Base-by-base conservation (phyloP, 2,888 invertebrate species). In the Acronicta alni region DNA sequence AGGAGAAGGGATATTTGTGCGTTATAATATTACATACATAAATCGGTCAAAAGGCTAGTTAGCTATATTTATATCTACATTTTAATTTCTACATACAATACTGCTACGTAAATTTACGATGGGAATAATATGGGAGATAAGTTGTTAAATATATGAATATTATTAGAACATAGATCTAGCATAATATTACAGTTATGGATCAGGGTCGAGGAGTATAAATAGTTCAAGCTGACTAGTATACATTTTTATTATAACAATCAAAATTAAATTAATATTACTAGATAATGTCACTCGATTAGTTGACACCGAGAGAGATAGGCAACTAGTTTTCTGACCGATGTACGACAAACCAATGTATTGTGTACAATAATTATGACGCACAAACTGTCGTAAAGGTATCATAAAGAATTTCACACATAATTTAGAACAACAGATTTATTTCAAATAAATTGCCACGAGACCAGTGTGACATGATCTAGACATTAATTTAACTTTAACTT, bases 381-480 rank as follows among this genome's bases (percentile, higher is more conserved):
- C 92, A 90, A 90, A 88, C 83, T 85, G 84, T 85, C 86, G 82
- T 82, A 72, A 76, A 90, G 92, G 93, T 89, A 77, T 82, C 76
- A 84, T 82, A 93, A 94, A 89, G 88, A 92, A 93, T 86, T 90
- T 88, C 83, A 92, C 91, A 94, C 93, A 89, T 80, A 86, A 84
- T 82, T 91, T 88, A 88, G 89, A 92, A 93, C 92, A 93, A 94
- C 91, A 94, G 93, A 92, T 94, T 94, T 94, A 94, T 94, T 94
- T 93, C 89, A 89, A 90, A 92, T 90, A 93, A 91, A 89, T 90
- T 94, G 94, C 94, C 94, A 94, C 94, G 91, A 91, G 89, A 91
- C 88, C 90, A 88, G 84, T 94, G 94, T 94, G 94, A 94, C 94
- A 94, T 92, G 89, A 94, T 94, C 94, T 94, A 94, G 94, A 94